Evolutionary conservation across 2,888 invertebrate species (phyloP).

Genomic region (Tinea pellionella): DNA sequence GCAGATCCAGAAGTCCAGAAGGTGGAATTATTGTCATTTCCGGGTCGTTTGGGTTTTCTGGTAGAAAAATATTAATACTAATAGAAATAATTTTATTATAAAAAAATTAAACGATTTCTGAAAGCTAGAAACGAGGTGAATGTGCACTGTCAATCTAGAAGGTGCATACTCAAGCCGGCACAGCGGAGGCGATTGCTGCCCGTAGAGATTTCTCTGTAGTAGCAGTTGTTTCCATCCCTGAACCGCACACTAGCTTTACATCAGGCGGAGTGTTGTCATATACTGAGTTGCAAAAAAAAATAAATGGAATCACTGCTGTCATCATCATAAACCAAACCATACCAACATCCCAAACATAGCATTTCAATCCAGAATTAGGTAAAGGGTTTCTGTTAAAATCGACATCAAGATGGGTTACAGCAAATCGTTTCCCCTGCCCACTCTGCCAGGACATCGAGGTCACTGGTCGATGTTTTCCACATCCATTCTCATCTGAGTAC

Average conservation of each 20-base stretch:
- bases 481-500: constrained; percentile 70
- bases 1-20: constrained; percentile 79
- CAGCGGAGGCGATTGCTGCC: no score
- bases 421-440: constrained; percentile 82
- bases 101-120: no score
- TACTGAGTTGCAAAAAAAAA: no score
- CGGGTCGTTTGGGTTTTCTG: constrained; percentile 84
- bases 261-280: no score
- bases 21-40: constrained; percentile 75
- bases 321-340: no score
- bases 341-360: constrained; percentile 90
- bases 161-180: no score
- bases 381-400: constrained; percentile 73
- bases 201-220: no score
- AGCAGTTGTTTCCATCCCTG: no score
- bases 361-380: constrained; percentile 38
- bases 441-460: constrained; percentile 88
- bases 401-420: constrained; percentile 83
- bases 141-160: no score
- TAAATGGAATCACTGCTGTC: no score
- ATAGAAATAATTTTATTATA: not conserved
- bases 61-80: constrained; percentile 16
- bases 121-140: no score
- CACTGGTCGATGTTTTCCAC: constrained; percentile 71
- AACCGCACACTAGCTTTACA: no score